Evolutionary conservation across 2,888 invertebrate species (phyloP).

Genomic region (Leptura quadrifasciata): DNA sequence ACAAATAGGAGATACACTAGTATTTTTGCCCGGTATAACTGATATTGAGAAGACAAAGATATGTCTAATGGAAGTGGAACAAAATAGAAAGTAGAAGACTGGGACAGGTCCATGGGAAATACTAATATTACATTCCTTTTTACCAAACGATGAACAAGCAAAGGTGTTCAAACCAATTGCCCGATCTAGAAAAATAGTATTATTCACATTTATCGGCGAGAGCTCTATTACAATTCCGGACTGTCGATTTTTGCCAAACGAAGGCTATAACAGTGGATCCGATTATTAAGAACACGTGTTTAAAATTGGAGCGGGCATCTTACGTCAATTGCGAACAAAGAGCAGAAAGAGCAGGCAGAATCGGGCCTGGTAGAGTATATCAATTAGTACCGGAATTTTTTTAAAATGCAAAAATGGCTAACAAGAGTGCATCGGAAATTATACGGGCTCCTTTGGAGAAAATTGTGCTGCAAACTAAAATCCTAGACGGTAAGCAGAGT

Average conservation of each 20-base stretch:
- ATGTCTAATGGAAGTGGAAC: slow-evolving; percentile 5
- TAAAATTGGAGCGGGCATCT: slow-evolving; percentile 91
- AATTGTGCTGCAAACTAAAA: slow-evolving; percentile 87
- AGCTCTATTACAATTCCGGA: slow-evolving; percentile 94
- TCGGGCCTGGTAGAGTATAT: slow-evolving; percentile 93
- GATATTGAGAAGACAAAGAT: slow-evolving; percentile 86
- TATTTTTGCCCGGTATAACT: slow-evolving; percentile 91
- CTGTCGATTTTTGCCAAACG: slow-evolving; percentile 93
- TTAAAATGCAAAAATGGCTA: slow-evolving; percentile 77
- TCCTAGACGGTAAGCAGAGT: slow-evolving; percentile 86
- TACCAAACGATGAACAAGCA: slow-evolving; percentile 82
- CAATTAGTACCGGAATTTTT: slow-evolving; percentile 83
- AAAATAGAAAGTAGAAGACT: background rate
- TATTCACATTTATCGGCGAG: slow-evolving; percentile 94
- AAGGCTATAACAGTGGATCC: slow-evolving; percentile 87
- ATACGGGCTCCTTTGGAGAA: slow-evolving; percentile 87
- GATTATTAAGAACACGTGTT: slow-evolving; percentile 85
- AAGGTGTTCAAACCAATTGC: slow-evolving; percentile 79
- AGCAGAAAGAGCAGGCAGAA: slow-evolving; percentile 88
- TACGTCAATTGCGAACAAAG: slow-evolving; percentile 93
- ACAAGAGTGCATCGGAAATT: slow-evolving; percentile 84
- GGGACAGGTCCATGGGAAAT: slow-evolving; percentile 66
- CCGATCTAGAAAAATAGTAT: slow-evolving; percentile 86
- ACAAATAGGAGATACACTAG: slow-evolving; percentile 84
- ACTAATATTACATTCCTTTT: slow-evolving; percentile 78